Base-by-base conservation (phyloP, 2,888 invertebrate species). In the Melanargia galathea region DNA sequence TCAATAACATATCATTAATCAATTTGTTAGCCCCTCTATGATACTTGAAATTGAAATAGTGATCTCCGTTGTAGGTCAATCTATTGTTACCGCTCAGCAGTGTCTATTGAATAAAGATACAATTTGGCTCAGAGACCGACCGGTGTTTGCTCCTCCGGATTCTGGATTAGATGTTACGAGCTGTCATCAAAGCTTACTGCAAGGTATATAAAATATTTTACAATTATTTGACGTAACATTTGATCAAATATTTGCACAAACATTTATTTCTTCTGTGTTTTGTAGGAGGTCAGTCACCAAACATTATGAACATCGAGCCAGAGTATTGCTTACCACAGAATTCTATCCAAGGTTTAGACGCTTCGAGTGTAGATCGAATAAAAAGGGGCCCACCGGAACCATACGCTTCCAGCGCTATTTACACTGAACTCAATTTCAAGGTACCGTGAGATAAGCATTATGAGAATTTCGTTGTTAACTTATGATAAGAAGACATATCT, bases 341-440 rank as follows among this genome's bases (percentile, higher is more conserved):
- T 73, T 91, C 90, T 24, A 86, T 91, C 71, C 90, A 89, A 72
- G 87, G 89, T 66, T 79, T 91, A 78, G 90, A 90, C 69, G 81
- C 78, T 18, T 83, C 86, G 59, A 91, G 90, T 72, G 88, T 87
- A 46, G 90, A 91, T 70, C 80, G 90, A 78, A 78, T 90, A 69
- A 81, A 88, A 56, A 83, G 90, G 62, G 83, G 82, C 65, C 90
- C 90, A 69, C 90, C 90, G 66, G 91, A 91, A 76, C 90, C 91
- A 58, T 91, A 91, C 76, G 91, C 90, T 38, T 90, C 91, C 62
- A 91, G 82, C 74, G 91, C 91, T 77, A 90, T 91, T 84, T 91
- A 90, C 87, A 90, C 90, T 71, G 90, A 91, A 83, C 90, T 91
- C 82, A 91, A 90, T 81, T 91, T 89, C 83, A 90, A 91, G 90